Percentiles rank a stretch among this genome's conserved stretches.
phyloP scores from a whole-genome alignment of 2,797 vertebrate genomes.

The Todus mexicanus region DNA sequence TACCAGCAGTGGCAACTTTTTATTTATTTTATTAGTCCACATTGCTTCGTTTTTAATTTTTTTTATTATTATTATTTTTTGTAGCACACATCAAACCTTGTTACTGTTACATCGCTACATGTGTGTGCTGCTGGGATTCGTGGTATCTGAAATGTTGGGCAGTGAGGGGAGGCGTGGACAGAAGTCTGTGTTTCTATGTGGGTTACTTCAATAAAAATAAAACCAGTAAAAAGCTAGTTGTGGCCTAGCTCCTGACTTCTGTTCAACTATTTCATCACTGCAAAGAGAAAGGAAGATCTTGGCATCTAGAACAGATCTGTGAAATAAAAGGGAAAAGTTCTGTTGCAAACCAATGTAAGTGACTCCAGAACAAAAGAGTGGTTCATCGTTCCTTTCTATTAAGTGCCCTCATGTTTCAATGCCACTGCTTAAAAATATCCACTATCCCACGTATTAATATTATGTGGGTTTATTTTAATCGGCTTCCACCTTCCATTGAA shows the following conservation, averaged over 20 bases:
- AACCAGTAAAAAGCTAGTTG: background rate
- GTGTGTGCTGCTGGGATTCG: background rate
- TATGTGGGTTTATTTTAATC: background rate
- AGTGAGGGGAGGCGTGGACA: background rate
- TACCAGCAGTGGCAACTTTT: background rate
- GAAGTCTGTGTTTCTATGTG: background rate
- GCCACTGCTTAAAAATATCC: background rate
- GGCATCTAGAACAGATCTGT: background rate
- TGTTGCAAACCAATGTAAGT: background rate
- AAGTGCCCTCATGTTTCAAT: background rate
- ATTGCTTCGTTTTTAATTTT: background rate
- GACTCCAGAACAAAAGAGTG: background rate
- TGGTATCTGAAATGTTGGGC: background rate
- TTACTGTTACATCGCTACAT: background rate
- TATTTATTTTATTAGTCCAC: background rate
- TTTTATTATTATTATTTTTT: background rate
- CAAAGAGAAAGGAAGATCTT: background rate
- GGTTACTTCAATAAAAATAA: background rate
- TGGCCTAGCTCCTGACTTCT: background rate
- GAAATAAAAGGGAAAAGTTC: background rate
- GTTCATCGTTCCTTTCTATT: background rate
- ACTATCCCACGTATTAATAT: background rate
- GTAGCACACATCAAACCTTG: background rate
- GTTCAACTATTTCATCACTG: background rate
- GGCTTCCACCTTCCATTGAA: background rate